Evolutionary conservation across 2,888 invertebrate species (phyloP), one percentile per base, ranked within the genome.

Genomic region (Aproaerema taeniolella): DNA sequence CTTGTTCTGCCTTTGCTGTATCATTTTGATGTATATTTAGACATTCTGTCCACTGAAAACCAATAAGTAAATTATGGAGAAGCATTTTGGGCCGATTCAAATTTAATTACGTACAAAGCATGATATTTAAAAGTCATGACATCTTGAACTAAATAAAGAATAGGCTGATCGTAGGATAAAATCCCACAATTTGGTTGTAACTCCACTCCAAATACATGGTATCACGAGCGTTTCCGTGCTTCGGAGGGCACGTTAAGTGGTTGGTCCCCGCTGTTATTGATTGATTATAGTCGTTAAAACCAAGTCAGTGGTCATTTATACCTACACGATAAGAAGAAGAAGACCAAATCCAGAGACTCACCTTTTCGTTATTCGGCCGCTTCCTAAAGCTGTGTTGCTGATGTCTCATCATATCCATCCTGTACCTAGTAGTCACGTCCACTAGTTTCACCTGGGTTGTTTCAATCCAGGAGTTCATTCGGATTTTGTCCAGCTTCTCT

Each of bases 21-120:
- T 64, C 61, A 3, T 49, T 61, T 1, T 53, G 52, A 33, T 77
- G 61, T 1, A 58, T 37, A 1, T 54, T 47, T 11, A 71, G 32
- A 31, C 78, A 79, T 24, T 64, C 51, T 9, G 41, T 49, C 79
- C 78, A 78, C 79, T 79, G 49, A 11, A 66, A 66, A 12, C 30
- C 4, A 15, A 31, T 50, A 50, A 41, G 6, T 28, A 26, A 11
- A 17, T 20, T 20, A 20, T 6, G 8, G 8, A 6, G 20, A 20
- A 20, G n/a, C n/a, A 20, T 20, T 20, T 20, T 6, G 20, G 4
- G 8, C 20, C 8, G 4, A 20, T 8, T 20, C 5, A 20, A 20
- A 20, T 6, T 4, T 8, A 6, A 20, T 20, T 8, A 4, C 4
- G 4, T 20, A 6, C 4, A 20, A 4, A 20, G 20, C 20, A 6